phyloP scores from a whole-genome alignment of 1,140 invertebrate genomes.

The Muscidifurax raptorellus region DNA sequence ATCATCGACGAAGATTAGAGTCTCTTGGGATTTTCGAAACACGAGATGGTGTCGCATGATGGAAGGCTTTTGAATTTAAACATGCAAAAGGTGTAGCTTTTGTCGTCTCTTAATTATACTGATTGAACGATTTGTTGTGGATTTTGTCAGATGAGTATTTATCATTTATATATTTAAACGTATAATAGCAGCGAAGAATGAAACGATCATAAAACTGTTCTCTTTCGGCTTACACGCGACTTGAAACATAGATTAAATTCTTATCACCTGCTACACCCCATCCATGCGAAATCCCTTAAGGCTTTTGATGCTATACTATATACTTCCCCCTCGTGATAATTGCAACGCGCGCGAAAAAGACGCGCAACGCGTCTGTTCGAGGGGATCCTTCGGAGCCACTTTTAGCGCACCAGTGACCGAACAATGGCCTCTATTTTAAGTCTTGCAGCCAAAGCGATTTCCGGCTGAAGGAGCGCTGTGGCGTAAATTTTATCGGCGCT shows the following conservation, averaged over 20 bases:
- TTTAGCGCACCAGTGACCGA: not conserved
- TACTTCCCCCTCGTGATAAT: not conserved
- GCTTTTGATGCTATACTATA: not conserved
- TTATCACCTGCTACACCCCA: not conserved
- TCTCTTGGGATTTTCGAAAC: not conserved
- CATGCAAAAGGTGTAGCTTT: not conserved
- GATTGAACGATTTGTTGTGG: no score
- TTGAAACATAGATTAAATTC: not conserved
- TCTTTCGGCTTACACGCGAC: no score
- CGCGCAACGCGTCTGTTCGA: not conserved
- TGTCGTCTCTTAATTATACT: not conserved
- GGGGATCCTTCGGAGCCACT: conserved; percentile 3
- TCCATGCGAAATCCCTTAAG: not conserved
- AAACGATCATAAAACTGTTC: no score
- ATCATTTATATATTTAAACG: no score
- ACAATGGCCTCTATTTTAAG: conserved; percentile 14
- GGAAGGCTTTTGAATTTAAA: not conserved
- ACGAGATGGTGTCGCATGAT: not conserved
- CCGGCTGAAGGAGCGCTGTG: not conserved
- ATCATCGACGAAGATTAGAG: not conserved
- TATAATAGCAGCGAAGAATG: no score
- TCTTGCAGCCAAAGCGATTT: not conserved
- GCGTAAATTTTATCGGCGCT: conserved; percentile 4
- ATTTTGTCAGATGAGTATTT: no score
- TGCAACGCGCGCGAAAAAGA: not conserved